Evolutionary conservation across 2,888 invertebrate genomes (phyloP), one percentile per base, ranked within the genome.

Genomic region (Pristionchus exspectatus): DNA sequence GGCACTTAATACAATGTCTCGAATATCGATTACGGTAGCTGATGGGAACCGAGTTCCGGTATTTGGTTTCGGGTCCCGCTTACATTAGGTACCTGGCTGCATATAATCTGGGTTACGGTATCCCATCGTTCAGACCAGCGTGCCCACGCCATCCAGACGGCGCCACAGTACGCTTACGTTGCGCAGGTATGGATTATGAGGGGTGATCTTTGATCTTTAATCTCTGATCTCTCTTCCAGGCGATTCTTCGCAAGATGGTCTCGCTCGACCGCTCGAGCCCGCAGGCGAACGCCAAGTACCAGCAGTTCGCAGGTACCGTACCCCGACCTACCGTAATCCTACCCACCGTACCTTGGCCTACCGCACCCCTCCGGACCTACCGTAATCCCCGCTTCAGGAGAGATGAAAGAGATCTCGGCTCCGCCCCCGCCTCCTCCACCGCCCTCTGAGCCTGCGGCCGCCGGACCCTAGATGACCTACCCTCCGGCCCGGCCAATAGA

Each of bases 91-190:
- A 38, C 38, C 38, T 38, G 38, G 38, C 38, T 5, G 38, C 38
- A 38, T 38, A 2, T 38, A 2, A 38, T 38, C 2, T 21, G 74
- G 10, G 24, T 14, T 30, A 44, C 38, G 38, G 44, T 12, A 30
- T n/a, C 16, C 18, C 27, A 69, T 30, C 44, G 44, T 69, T 87
- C 69, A 87, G 87, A 87, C n/a, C 87, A 87, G 27, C 87, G 87
- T 7, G 87, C 87, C 0, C 87, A 87, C 50, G 87, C 50, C 2
- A 69, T 87, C 16, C 87, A 87, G 87, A 87, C 87, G 24, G 87
- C 44, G 5, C 66, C 69, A 12, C 87, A 87, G 50, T 87, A 87
- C 87, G 66, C 66, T 0, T 87, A 87, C 50, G 30, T 87, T 2
- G 87, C 69, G 7, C 87, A 69, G 66, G 87, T 87, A 14, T 16